Evolutionary conservation across 2,797 vertebrate genomes (phyloP), one percentile per base, ranked within the genome.

Genomic region (Falco cherrug): DNA sequence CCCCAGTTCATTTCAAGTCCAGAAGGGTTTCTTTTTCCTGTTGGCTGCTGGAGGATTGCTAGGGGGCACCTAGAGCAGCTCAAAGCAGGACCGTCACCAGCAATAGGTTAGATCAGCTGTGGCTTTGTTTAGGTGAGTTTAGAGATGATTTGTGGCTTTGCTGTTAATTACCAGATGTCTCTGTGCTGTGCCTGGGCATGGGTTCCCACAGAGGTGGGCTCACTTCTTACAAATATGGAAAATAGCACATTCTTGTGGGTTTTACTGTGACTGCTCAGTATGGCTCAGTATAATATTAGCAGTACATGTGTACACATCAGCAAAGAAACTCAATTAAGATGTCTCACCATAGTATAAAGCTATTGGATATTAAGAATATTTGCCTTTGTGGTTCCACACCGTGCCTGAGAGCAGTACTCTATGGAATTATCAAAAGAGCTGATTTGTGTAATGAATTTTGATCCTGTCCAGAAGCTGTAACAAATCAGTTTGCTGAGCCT

Each of bases 71-170:
- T 80, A 77, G 45, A 92, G 41, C 35, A 76, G 48, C 31, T 94
- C 31, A 69, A 87, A 87, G 56, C 48, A 57, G 18, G 50, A 76
- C 56, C 80, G 64, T 59, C 75, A 78, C 56, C 59, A 67, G 59
- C 88, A 76, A 75, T 79, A 87, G 45, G 81, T 79, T 37, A 68
- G 51, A 76, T 86, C 16, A 86, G 73, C 76, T 56, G 41, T 56
- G 54, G 29, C 70, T 95, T 90, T 88, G 69, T 91, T 90, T 93
- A 68, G 69, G 69, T 86, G 80, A 71, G 33, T 95, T 95, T 78
- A 69, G 50, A 88, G 64, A 87, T 76, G 67, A 92, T 87, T 90
- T 84, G 93, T 93, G 84, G 63, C 81, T 85, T 90, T 90, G 41
- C 57, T 76, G 39, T 91, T 95, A 79, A 50, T 75, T 87, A 54